phyloP scores from a whole-genome alignment of 2,797 vertebrate genomes.

The Bufotes viridis region DNA sequence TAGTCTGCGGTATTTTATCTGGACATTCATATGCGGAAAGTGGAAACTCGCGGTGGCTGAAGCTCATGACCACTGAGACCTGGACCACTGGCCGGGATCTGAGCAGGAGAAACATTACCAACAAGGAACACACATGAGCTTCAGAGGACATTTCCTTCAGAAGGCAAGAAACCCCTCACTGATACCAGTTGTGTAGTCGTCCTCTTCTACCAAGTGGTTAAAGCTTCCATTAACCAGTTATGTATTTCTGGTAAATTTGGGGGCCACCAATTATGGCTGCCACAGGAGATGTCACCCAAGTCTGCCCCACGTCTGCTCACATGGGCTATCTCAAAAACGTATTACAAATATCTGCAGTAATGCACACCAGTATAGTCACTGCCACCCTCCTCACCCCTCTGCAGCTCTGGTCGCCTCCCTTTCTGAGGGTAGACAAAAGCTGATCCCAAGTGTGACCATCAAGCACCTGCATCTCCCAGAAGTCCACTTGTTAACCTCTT shows the following conservation, averaged over 20 bases:
- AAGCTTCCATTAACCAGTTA: neutral
- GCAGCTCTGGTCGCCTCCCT: no score
- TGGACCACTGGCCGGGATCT: neutral
- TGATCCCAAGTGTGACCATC: no score
- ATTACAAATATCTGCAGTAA: no score
- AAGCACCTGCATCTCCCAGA: no score
- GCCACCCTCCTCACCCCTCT: no score
- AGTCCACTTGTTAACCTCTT: no score
- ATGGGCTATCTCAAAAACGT: no score
- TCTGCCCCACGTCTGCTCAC: no score
- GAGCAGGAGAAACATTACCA: neutral
- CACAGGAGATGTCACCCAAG: neutral
- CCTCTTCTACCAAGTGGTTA: neutral
- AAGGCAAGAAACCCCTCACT: neutral
- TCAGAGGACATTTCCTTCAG: neutral
- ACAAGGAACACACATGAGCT: neutral
- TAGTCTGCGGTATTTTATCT: neutral
- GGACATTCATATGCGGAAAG: constrained; percentile 39
- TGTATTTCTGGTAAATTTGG: neutral
- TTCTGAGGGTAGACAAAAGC: no score
- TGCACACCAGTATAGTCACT: no score
- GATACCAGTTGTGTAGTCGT: neutral
- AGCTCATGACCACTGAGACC: neutral
- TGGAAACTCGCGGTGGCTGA: constrained; percentile 12
- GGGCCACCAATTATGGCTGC: neutral